These are phyloP conservation scores for Cephus nigrinus DNA, from an alignment of 2,888 invertebrate genomes.

Conservation along the genomic window DNA sequence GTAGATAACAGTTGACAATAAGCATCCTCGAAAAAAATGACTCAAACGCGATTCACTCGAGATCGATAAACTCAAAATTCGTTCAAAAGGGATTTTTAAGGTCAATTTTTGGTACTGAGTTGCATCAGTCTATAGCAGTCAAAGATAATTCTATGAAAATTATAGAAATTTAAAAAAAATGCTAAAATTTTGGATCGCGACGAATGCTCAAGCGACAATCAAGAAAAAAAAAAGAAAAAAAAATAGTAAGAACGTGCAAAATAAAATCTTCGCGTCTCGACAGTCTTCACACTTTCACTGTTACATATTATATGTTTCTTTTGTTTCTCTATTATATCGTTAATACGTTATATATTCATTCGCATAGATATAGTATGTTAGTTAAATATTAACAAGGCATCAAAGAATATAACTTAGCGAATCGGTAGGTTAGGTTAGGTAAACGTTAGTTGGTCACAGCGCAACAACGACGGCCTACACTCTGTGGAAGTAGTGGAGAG, in stretches of 20 bases:
- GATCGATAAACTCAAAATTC: too few species aligned
- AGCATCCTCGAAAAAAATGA: neutral
- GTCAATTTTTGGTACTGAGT: too few species aligned
- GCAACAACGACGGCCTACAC: slow-evolving; percentile 20
- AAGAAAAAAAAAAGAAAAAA: neutral
- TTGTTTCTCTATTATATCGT: slow-evolving; percentile 30
- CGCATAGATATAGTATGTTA: slow-evolving; percentile 29
- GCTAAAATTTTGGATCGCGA: too few species aligned
- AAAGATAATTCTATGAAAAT: too few species aligned
- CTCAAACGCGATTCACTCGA: neutral
- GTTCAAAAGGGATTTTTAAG: too few species aligned
- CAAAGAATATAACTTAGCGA: slow-evolving; percentile 44
- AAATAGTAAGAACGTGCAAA: neutral
- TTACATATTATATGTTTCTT: slow-evolving; percentile 47
- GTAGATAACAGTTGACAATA: slow-evolving; percentile 15
- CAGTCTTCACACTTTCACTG: slow-evolving; percentile 53
- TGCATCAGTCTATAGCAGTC: too few species aligned
- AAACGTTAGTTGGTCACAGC: slow-evolving; percentile 41
- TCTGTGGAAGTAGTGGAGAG: slow-evolving; percentile 36
- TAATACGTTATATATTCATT: slow-evolving; percentile 34
- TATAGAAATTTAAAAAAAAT: neutral
- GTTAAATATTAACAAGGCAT: slow-evolving; percentile 43
- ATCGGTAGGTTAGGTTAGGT: slow-evolving; percentile 31
- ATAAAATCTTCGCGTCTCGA: slow-evolving; percentile 19
- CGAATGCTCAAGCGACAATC: too few species aligned